These are phyloP conservation scores for Drosophila rufa DNA, from an alignment of 1,140 invertebrate genomes.

Conservation along the genomic window DNA sequence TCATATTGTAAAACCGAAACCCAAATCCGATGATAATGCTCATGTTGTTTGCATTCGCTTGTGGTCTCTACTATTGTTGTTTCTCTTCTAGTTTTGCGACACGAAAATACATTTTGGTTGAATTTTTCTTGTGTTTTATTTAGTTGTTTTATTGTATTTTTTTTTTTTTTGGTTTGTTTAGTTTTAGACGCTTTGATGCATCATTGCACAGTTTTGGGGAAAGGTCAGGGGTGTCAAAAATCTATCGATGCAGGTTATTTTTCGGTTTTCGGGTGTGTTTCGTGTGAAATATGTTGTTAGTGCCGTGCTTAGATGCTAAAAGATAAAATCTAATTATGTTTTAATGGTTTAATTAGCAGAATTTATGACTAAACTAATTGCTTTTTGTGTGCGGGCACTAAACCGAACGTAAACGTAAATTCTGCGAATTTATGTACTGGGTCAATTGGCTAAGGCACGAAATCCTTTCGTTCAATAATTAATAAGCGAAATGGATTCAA, in stretches of 20 bases:
- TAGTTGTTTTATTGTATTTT: constrained; percentile 19
- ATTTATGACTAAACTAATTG: constrained; percentile 53
- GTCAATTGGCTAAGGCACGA: constrained; percentile 8
- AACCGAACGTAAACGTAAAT: not conserved
- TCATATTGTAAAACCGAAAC: constrained; percentile 48
- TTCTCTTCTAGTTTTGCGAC: constrained; percentile 32
- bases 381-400: constrained; percentile 1
- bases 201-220: constrained; percentile 46
- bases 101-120: constrained; percentile 35
- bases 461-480: constrained; percentile 56
- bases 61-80: constrained; percentile 27
- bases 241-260: constrained; percentile 19
- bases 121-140: constrained; percentile 29
- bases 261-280: constrained; percentile 26
- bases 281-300: constrained; percentile 22
- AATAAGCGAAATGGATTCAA: constrained; percentile 63
- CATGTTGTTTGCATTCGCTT: constrained; percentile 51
- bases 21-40: constrained; percentile 62
- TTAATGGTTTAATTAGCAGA: constrained; percentile 52
- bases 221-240: constrained; percentile 51
- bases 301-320: constrained; percentile 22
- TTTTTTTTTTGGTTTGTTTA: constrained; percentile 16
- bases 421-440: constrained; percentile 11
- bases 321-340: constrained; percentile 38
- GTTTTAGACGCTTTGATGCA: constrained; percentile 41